Evolutionary conservation across 2,113 vertebrate species (phyloP), one percentile per base, ranked within the genome.

Genomic region (Pseudopipra pipra): DNA sequence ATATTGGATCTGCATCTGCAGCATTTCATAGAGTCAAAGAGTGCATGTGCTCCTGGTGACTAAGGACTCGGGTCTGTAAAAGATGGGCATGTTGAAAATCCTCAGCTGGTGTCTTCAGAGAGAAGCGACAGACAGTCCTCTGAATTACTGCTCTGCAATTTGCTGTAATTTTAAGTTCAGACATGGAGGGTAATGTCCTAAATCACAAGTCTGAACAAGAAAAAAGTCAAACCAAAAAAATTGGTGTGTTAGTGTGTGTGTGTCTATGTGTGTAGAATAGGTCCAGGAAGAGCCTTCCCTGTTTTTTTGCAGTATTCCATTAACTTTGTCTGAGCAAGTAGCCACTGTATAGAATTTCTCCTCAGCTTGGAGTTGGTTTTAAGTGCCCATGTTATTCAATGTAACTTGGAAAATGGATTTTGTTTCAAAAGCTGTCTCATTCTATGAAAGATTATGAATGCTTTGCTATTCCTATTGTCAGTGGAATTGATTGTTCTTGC

Each of bases 401-500:
- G 61, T 79, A 85, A 76, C 91, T 91, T 87, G 92, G 78, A 65
- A 94, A 86, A 81, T 71, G 41, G 76, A 39, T 87, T 94, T 77
- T 80, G 59, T 87, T 74, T 27, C 55, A 30, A 72, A 88, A 95
- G 35, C 89, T 87, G n/a, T 85, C 75, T 92, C 66, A 39, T 91
- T 90, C 61, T 8, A 2, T 82, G 77, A 78, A 82, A 68, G 86
- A 66, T 96, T 87, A 61, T 62, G 71, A 87, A 95, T 44, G 31
- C 78, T 71, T 83, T 92, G 67, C 52, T 85, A 27, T 78, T 90
- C 41, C 55, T 91, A 3, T 85, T 89, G 87, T 78, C 92, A 49
- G 87, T 11, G 35, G 43, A 85, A 89, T 83, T 89, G 76, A 49
- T 88, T 68, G 46, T 78, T 90, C 44, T 79, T 83, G 54, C 87